A percentile compares a stretch with the other conserved stretches of the same genome.
Conservation (phyloP, 2,888 invertebrate species). For the Drosophila recens region DNA sequence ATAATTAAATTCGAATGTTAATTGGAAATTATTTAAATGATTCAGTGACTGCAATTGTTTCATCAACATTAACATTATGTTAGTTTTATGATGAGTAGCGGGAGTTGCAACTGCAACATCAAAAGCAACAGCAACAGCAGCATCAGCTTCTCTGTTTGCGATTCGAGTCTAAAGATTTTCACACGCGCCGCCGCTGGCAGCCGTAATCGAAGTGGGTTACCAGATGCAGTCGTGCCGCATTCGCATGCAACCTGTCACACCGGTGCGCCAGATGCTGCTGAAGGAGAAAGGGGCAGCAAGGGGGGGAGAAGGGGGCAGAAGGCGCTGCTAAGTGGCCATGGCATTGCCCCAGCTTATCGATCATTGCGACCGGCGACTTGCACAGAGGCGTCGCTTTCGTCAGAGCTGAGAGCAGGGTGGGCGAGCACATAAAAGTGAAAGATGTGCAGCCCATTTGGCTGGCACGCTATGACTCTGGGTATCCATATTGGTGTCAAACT, state of each 20-base stretch:
- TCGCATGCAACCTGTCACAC: constrained; percentile 77
- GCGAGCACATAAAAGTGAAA: constrained; percentile 66
- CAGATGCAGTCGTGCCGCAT: constrained; percentile 79
- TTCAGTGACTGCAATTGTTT: too few species aligned
- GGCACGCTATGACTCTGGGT: constrained; percentile 10
- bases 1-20: too few species aligned
- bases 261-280: constrained; percentile 50
- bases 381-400: constrained; percentile 56
- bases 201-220: constrained; percentile 78
- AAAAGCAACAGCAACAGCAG: constrained; percentile 10
- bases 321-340: constrained; percentile 65
- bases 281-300: too few species aligned
- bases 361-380: constrained; percentile 45
- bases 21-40: too few species aligned
- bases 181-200: constrained; percentile 61
- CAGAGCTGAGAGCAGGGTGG: constrained; percentile 18
- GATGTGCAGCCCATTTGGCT: constrained; percentile 28
- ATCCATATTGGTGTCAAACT: constrained; percentile 76
- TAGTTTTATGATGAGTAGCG: constrained; percentile 60
- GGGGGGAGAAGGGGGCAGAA: neutral
- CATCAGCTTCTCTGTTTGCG: constrained; percentile 21
- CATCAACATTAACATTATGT: constrained; percentile 39
- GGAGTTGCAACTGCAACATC: constrained; percentile 34
- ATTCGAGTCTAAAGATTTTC: constrained; percentile 59
- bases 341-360: constrained; percentile 75